A percentile compares a stretch with the other conserved stretches of the same genome.
Conservation (phyloP, 1,140 invertebrate genomes). For the Ericerus pela region DNA sequence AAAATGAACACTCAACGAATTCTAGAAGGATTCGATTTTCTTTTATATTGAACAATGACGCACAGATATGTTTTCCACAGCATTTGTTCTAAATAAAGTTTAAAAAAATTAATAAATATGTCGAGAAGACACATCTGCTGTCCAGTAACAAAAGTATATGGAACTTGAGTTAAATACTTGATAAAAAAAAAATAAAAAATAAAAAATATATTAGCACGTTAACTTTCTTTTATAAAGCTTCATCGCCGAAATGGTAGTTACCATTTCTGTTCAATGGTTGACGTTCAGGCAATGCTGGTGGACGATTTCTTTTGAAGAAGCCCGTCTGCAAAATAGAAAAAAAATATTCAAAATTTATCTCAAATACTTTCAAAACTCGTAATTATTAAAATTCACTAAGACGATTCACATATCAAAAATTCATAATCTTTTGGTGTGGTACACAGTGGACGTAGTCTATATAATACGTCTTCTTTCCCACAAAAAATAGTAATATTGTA, state of each 20-base stretch:
- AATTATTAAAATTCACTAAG: not conserved
- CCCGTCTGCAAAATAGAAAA: constrained; percentile 52
- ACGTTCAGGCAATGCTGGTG: constrained; percentile 53
- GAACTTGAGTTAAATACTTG: no score
- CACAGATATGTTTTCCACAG: no score
- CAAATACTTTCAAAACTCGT: not conserved
- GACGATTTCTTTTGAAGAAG: constrained; percentile 82
- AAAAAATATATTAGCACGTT: not conserved
- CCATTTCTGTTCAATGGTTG: constrained; percentile 65
- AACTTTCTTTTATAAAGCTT: constrained; percentile 38
- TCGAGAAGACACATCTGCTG: no score
- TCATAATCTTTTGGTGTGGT: not conserved
- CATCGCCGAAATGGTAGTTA: constrained; percentile 44
- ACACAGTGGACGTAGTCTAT: not conserved
- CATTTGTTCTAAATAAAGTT: no score
- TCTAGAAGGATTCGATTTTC: no score
- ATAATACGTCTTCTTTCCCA: not conserved
- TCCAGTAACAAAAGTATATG: no score
- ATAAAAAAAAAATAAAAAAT: no score
- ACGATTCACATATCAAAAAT: not conserved
- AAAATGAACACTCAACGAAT: no score
- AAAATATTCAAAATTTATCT: not conserved
- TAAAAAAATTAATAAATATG: no score
- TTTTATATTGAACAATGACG: no score
- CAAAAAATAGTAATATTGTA: no score